Conservation (phyloP, 1,140 invertebrate genomes). For the Episyrphus balteatus region DNA sequence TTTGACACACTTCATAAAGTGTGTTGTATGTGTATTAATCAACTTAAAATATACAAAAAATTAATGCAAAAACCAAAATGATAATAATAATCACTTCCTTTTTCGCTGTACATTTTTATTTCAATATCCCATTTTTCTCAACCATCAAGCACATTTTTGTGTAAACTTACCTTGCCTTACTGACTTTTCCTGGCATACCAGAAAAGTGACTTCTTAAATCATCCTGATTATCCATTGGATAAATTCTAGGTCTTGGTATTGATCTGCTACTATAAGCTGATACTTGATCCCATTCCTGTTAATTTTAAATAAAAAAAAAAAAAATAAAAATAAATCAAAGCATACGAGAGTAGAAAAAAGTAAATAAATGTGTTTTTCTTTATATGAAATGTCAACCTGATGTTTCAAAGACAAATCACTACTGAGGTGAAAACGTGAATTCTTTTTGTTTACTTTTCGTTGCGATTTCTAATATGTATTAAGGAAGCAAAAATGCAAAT, state of each 20-base stretch:
- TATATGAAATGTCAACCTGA: no score
- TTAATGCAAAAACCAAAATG: no score
- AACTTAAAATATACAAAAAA: constrained; percentile 18
- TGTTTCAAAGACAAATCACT: no score
- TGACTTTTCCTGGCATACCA: constrained; percentile 38
- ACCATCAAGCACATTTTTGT: constrained; percentile 12
- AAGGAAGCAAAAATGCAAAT: not conserved
- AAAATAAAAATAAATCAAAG: not conserved
- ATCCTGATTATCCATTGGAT: constrained; percentile 59
- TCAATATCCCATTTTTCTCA: constrained; percentile 22
- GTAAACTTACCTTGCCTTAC: constrained; percentile 39
- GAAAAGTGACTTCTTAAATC: constrained; percentile 53
- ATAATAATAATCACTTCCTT: no score
- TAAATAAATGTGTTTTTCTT: no score
- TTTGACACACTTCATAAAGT: not conserved
- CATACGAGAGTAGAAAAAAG: no score
- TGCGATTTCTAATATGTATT: no score
- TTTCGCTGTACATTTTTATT: no score
- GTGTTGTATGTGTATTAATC: constrained; percentile 4
- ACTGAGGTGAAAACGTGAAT: no score
- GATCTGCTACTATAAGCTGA: constrained; percentile 83
- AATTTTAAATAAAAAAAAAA: constrained; percentile 20
- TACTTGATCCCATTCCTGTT: constrained; percentile 82
- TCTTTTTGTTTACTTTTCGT: no score
- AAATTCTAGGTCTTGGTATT: constrained; percentile 73